A percentile compares a stretch with the other conserved stretches of the same genome.
phyloP scores from a whole-genome alignment of 2,113 vertebrate genomes.

The Anas platyrhynchos region DNA sequence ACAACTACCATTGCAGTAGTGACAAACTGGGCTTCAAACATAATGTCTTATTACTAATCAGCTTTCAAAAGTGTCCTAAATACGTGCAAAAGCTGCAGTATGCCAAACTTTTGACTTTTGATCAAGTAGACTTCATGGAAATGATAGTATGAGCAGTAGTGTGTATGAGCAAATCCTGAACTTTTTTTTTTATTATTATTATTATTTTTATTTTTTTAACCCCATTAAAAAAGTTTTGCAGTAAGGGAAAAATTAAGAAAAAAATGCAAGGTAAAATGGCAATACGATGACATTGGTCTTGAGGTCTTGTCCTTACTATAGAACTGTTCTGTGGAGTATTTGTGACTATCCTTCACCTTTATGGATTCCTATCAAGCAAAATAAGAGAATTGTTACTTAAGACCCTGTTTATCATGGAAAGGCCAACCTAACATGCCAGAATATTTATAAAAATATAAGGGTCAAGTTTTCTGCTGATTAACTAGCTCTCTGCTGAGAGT shows the following conservation, averaged over 20 bases:
- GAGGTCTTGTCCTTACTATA: not conserved
- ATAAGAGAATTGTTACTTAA: not conserved
- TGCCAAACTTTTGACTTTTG: not conserved
- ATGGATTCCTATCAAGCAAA: not conserved
- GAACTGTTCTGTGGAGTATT: not conserved
- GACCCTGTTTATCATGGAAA: not conserved
- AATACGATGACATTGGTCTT: not conserved
- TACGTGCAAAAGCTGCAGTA: not conserved
- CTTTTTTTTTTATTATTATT: no score
- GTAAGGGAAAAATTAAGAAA: not conserved
- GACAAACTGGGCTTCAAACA: not conserved
- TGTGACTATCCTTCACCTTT: not conserved
- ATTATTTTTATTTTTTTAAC: not conserved
- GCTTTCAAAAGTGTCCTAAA: not conserved
- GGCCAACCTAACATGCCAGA: not conserved
- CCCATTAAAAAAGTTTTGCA: not conserved
- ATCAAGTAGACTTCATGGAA: not conserved
- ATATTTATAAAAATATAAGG: not conserved
- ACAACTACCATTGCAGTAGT: not conserved
- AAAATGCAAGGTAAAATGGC: not conserved
- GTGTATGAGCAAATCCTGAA: not conserved
- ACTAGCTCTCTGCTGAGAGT: not conserved
- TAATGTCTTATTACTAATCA: not conserved
- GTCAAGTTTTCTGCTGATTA: not conserved
- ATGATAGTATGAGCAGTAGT: not conserved